Conservation (phyloP, 1,140 invertebrate species). For the Lasioglossum baleicum region DNA sequence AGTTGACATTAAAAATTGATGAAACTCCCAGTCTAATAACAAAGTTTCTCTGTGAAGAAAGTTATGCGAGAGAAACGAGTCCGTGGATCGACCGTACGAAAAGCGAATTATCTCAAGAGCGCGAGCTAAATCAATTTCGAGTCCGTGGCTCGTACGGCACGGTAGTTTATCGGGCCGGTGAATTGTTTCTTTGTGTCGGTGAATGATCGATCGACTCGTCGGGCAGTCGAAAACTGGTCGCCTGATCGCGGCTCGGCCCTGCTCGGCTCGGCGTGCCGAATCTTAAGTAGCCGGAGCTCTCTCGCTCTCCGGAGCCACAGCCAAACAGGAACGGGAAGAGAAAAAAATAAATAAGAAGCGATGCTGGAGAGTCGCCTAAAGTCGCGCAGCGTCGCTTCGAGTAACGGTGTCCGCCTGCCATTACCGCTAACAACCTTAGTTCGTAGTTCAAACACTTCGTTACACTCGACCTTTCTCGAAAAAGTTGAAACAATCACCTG, state of each 20-base stretch:
- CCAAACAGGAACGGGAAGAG: no score
- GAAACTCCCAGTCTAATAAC: no score
- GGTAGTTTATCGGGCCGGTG: slow-evolving; percentile 45
- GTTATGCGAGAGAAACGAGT: background rate
- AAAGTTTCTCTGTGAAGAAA: no score
- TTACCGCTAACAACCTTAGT: background rate
- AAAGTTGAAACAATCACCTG: no score
- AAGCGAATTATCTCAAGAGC: slow-evolving; percentile 17
- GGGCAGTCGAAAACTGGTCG: slow-evolving; percentile 51
- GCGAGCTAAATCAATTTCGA: slow-evolving; percentile 42
- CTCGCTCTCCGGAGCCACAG: no score
- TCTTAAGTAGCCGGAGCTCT: no score
- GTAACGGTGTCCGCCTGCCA: slow-evolving; percentile 46
- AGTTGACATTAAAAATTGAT: no score
- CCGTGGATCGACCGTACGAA: background rate
- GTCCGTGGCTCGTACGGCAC: slow-evolving; percentile 25
- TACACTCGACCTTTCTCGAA: no score
- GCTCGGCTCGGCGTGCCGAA: slow-evolving; percentile 5
- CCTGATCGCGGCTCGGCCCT: slow-evolving; percentile 50
- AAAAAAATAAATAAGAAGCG: no score
- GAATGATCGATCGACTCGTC: slow-evolving; percentile 67
- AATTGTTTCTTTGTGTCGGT: slow-evolving; percentile 63
- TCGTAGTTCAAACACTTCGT: no score
- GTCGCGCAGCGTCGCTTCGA: background rate
- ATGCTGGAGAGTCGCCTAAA: no score